Percentiles rank a stretch among this genome's conserved stretches.
Evolutionary conservation across 2,797 vertebrate genomes (phyloP).

Genomic region (Ceryle rudis): DNA sequence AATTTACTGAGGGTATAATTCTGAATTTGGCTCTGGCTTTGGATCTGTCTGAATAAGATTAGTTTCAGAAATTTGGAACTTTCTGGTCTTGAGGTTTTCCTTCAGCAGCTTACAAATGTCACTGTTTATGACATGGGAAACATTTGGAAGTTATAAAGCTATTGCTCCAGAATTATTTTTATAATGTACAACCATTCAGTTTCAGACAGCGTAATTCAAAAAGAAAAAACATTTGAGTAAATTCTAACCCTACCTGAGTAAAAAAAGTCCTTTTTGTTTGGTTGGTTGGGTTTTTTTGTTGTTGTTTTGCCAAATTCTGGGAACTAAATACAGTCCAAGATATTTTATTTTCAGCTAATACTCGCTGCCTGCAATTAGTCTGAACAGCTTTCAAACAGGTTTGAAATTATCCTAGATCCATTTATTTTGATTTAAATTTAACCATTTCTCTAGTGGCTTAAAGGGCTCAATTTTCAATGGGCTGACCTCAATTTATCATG

Average conservation of each 20-base stretch:
- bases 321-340: neutral
- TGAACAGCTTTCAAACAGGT: neutral
- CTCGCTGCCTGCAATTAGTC: neutral
- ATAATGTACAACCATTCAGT: constrained; percentile 4
- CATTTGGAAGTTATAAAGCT: constrained; percentile 39
- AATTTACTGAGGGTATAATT: constrained; percentile 31
- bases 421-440: constrained; percentile 20
- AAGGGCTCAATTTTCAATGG: neutral
- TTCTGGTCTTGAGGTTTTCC: constrained; percentile 35
- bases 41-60: constrained; percentile 18
- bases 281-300: neutral
- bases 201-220: constrained; percentile 16
- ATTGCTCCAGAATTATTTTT: constrained; percentile 56
- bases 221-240: constrained; percentile 5
- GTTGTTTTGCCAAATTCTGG: neutral
- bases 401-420: neutral
- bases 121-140: constrained; percentile 61
- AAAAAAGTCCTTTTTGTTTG: neutral
- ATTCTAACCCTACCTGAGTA: neutral
- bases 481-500: neutral
- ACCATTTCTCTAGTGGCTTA: constrained; percentile 16
- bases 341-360: constrained; percentile 30
- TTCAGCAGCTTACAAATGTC: constrained; percentile 49
- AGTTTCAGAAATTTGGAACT: constrained; percentile 30
- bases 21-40: constrained; percentile 24